phyloP scores from a whole-genome alignment of 2,888 invertebrate species.

The Drymonia ruficornis region DNA sequence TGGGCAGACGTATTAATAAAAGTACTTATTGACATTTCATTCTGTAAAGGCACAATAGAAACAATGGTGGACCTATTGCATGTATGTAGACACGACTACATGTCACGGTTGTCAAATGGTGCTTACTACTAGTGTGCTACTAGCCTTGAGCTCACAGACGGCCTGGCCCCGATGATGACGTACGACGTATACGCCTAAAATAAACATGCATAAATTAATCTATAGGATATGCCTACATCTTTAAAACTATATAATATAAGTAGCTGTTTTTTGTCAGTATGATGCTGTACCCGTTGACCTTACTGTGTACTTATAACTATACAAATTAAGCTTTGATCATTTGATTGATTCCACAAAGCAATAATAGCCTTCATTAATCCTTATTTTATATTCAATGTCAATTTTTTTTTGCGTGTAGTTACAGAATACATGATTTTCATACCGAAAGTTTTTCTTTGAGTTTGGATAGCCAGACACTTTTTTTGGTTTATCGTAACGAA shows the following conservation, averaged over 20 bases:
- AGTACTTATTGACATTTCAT: constrained; percentile 21
- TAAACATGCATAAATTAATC: constrained; percentile 42
- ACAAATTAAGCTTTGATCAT: constrained; percentile 26
- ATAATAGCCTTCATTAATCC: constrained; percentile 15
- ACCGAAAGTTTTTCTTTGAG: constrained; percentile 38
- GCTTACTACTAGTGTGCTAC: constrained; percentile 23
- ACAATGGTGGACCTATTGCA: constrained; percentile 13
- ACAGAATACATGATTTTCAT: constrained; percentile 31
- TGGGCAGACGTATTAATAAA: constrained; percentile 15
- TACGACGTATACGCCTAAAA: constrained; percentile 43
- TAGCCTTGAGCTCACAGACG: constrained; percentile 63
- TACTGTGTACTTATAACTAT: constrained; percentile 30
- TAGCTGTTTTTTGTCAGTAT: constrained; percentile 25
- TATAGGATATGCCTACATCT: constrained; percentile 27
- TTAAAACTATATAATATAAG: constrained; percentile 15
- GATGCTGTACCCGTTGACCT: constrained; percentile 41
- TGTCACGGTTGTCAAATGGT: constrained; percentile 28
- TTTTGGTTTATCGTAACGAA: constrained; percentile 57
- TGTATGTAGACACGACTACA: neutral
- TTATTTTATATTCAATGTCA: constrained; percentile 33
- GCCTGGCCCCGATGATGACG: constrained; percentile 60
- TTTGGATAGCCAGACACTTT: constrained; percentile 50
- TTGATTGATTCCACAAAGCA: constrained; percentile 29
- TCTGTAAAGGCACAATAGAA: constrained; percentile 10
- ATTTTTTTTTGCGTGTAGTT: constrained; percentile 23